Evolutionary conservation across 2,888 invertebrate genomes (phyloP).

Genomic region (Machimus rusticus): DNA sequence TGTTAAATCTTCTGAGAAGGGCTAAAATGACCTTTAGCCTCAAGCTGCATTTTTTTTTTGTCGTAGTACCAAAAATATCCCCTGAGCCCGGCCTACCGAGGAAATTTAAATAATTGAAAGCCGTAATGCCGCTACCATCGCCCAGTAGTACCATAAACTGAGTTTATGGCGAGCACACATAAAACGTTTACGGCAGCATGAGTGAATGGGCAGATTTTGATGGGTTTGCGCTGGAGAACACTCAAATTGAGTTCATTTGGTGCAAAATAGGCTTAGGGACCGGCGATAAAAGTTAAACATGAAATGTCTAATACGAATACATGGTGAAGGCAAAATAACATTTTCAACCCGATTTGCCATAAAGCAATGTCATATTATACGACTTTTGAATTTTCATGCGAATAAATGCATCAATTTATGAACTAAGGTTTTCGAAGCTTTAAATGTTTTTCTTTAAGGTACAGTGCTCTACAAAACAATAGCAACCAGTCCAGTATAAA

Average conservation of each 20-base stretch:
- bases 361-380: neutral
- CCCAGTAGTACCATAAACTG: neutral
- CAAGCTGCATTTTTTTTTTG: neutral
- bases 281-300: neutral
- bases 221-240: neutral
- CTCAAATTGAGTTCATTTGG: neutral
- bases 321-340: neutral
- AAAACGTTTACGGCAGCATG: neutral
- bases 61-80: neutral
- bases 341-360: neutral
- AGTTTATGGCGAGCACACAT: neutral
- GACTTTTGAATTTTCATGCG: neutral
- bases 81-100: neutral
- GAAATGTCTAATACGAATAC: neutral
- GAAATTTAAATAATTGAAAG: neutral
- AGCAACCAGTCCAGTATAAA: too few species aligned
- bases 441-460: too few species aligned
- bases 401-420: neutral
- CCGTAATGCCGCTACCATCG: neutral
- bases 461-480: too few species aligned
- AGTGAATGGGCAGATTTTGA: neutral
- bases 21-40: neutral
- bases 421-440: too few species aligned
- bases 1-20: neutral
- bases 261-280: neutral